Conservation (phyloP, 2,113 vertebrate species). For the Pteronura brasiliensis region DNA sequence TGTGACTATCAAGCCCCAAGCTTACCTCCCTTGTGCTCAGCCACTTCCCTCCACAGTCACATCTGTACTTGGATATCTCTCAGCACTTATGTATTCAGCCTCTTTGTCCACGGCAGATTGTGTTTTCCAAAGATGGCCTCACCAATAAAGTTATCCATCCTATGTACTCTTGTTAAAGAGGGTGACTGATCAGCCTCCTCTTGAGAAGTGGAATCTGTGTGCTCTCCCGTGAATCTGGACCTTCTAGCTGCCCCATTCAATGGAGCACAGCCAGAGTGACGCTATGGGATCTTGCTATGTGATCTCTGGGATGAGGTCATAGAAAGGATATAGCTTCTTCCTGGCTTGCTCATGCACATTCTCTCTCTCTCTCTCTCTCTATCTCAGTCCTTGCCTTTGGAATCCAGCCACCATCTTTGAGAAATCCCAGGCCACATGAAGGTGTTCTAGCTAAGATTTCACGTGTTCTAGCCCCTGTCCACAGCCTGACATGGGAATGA, state of each 20-base stretch:
- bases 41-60: not conserved
- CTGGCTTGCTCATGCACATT: not conserved
- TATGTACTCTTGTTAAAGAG: not conserved
- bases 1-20: not conserved
- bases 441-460: not conserved
- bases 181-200: not conserved
- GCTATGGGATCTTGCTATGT: rapidly evolving
- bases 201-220: not conserved
- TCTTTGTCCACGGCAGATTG: not conserved
- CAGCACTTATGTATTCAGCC: not conserved
- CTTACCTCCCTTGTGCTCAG: not conserved
- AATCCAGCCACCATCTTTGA: not conserved
- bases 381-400: not conserved
- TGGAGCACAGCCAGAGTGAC: not conserved
- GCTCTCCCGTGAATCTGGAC: not conserved
- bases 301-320: not conserved
- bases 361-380: not conserved
- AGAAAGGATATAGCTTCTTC: not conserved
- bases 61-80: not conserved
- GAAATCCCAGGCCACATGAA: not conserved
- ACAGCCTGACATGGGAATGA: not conserved
- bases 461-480: not conserved
- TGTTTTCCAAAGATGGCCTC: not conserved
- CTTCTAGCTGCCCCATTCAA: not conserved
- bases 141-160: not conserved